These are phyloP conservation scores for Hedya salicella DNA, from an alignment of 2,888 invertebrate species.

Conservation along the genomic window DNA sequence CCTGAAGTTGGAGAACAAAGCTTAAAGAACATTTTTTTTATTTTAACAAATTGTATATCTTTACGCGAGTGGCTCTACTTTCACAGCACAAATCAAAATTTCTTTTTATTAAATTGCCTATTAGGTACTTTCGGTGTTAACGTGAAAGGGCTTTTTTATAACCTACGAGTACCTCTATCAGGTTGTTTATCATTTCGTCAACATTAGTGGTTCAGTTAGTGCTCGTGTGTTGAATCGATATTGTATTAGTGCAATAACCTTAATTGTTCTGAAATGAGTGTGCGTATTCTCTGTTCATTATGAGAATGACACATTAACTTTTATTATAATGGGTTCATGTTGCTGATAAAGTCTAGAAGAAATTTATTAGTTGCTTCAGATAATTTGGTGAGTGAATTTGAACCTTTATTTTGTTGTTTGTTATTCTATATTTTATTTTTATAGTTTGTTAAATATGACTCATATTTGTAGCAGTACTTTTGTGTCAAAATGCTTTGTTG, in stretches of 20 bases:
- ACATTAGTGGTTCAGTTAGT: slow-evolving; percentile 60
- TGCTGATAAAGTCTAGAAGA: slow-evolving; percentile 46
- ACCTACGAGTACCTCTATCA: slow-evolving; percentile 58
- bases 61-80: slow-evolving; percentile 38
- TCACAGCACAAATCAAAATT: slow-evolving; percentile 33
- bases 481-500: neutral
- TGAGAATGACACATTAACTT: slow-evolving; percentile 51
- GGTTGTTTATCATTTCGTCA: slow-evolving; percentile 61
- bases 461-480: neutral
- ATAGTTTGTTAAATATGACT: neutral
- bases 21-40: slow-evolving; percentile 3
- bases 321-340: slow-evolving; percentile 58
- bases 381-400: slow-evolving; percentile 21
- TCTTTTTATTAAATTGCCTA: slow-evolving; percentile 16
- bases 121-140: slow-evolving; percentile 1
- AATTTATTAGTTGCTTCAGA: slow-evolving; percentile 10
- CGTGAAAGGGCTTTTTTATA: slow-evolving; percentile 57
- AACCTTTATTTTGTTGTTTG: neutral
- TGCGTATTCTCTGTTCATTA: slow-evolving; percentile 65
- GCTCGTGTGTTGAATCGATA: slow-evolving; percentile 68
- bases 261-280: slow-evolving; percentile 72
- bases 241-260: slow-evolving; percentile 59
- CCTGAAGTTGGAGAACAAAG: slow-evolving; percentile 1
- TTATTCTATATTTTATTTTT: slow-evolving; percentile 17
- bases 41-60: slow-evolving; percentile 24